Evolutionary conservation across 1,140 invertebrate genomes (phyloP), one percentile per base, ranked within the genome.

Genomic region (Drosophila ambigua): DNA sequence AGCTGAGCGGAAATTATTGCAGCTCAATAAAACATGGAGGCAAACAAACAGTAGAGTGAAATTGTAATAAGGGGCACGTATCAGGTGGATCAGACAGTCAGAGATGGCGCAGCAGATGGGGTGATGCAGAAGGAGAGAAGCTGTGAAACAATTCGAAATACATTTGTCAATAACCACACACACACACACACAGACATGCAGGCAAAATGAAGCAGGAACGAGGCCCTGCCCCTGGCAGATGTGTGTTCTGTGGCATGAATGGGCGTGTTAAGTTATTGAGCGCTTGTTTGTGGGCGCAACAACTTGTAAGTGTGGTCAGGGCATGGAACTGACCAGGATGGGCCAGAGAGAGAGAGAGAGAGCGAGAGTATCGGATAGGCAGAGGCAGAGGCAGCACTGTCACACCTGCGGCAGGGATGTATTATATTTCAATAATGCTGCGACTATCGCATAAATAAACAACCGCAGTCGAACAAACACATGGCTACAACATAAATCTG

Each of bases 381-480:
- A 35, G 35, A 35, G 9, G 35, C 50, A 35, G 35, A 53, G 35
- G 24, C 35, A 39, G 59, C 54, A 76, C 62, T 60, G 67, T 83
- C 72, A 60, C 83, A 87, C 83, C 83, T 88, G 83, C 58, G 59
- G 67, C 71, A 59, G 63, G 63, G 72, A 88, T 88, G 76, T 83
- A 88, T 88, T 79, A 79, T 88, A 89, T 84, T 88, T 77, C 79
- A 88, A 83, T 89, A 89, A 83, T 77, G 67, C 74, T 78, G 53
- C 67, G 54, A 62, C 67, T 67, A 68, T 41, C 72, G 62, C 72
- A 88, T 83, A 88, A 88, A 87, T 77, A 87, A 83, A 79, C 65
- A 79, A 83, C 83, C 83, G 46, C 83, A 82, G 50, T n/a, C 65
- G 41, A 5, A 54, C 64, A 71, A 60, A 76, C 73, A 68, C 63